phyloP scores from a whole-genome alignment of 2,113 vertebrate species.

The Ceyx margarethae region DNA sequence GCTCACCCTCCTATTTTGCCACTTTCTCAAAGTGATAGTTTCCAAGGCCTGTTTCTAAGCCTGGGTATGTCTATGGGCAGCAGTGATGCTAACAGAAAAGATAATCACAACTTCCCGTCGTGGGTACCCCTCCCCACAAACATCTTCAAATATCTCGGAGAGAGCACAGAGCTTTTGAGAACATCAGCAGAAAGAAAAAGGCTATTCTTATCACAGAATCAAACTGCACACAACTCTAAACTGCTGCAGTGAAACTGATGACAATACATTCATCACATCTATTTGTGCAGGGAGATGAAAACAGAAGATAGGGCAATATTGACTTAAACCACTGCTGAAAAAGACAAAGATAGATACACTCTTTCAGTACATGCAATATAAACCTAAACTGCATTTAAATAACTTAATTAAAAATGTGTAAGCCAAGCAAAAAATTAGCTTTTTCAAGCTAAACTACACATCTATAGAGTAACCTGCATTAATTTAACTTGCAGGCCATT shows the following conservation, averaged over 20 bases:
- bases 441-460: not conserved
- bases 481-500: not conserved
- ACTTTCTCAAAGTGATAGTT: not conserved
- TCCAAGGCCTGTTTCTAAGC: not conserved
- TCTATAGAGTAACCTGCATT: not conserved
- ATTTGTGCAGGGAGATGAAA: not conserved
- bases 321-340: not conserved
- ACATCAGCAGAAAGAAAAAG: not conserved
- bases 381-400: not conserved
- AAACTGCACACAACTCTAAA: not conserved
- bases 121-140: not conserved
- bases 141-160: not conserved
- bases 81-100: not conserved
- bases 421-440: not conserved
- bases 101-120: not conserved
- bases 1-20: not conserved
- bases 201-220: not conserved
- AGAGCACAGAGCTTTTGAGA: not conserved
- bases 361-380: not conserved
- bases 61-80: not conserved
- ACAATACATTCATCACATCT: not conserved
- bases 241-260: not conserved
- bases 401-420: not conserved
- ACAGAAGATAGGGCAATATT: not conserved
- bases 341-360: not conserved